These are phyloP conservation scores for Mus minutoides DNA, from an alignment of 2,797 vertebrate species.

Conservation along the genomic window DNA sequence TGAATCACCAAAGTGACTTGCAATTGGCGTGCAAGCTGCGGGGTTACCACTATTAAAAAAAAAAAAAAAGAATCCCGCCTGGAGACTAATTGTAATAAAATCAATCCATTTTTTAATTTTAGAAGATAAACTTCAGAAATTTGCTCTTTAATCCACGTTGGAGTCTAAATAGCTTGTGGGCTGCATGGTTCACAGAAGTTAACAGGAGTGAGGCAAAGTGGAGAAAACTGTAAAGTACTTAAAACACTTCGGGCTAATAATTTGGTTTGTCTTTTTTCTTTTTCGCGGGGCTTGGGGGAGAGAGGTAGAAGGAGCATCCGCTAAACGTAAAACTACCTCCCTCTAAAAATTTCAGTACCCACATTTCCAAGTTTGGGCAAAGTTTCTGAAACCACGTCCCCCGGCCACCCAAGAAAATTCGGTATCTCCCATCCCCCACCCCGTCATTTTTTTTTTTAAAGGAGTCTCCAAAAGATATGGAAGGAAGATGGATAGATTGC, in stretches of 20 bases:
- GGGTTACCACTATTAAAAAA: not conserved
- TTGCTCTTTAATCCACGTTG: not conserved
- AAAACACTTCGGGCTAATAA: slow-evolving; percentile 33
- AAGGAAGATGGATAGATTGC: slow-evolving; percentile 35
- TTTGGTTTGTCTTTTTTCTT: not conserved
- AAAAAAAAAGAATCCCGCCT: not conserved
- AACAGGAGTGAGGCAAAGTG: slow-evolving; percentile 1
- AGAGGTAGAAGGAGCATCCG: slow-evolving; percentile 49
- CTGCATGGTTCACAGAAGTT: slow-evolving; percentile 58
- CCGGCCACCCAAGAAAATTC: slow-evolving; percentile 65
- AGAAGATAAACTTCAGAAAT: slow-evolving; percentile 49
- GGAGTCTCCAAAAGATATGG: slow-evolving; percentile 31
- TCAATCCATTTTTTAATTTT: slow-evolving; percentile 8
- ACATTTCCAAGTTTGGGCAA: slow-evolving; percentile 83
- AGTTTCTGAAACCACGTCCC: slow-evolving; percentile 80
- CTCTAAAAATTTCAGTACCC: slow-evolving; percentile 74
- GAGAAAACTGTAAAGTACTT: not conserved
- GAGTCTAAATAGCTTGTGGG: slow-evolving; percentile 14
- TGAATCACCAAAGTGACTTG: slow-evolving; percentile 79
- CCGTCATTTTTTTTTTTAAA: slow-evolving; percentile 29
- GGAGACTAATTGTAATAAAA: slow-evolving; percentile 39
- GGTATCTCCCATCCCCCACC: not conserved
- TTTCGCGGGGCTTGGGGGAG: slow-evolving; percentile 3
- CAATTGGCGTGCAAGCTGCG: slow-evolving; percentile 38
- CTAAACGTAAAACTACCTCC: slow-evolving; percentile 68